Percentiles rank a stretch among this genome's conserved stretches.
These are phyloP conservation scores for Lathamus discolor DNA, from an alignment of 2,113 vertebrate species.

Conservation along the genomic window DNA sequence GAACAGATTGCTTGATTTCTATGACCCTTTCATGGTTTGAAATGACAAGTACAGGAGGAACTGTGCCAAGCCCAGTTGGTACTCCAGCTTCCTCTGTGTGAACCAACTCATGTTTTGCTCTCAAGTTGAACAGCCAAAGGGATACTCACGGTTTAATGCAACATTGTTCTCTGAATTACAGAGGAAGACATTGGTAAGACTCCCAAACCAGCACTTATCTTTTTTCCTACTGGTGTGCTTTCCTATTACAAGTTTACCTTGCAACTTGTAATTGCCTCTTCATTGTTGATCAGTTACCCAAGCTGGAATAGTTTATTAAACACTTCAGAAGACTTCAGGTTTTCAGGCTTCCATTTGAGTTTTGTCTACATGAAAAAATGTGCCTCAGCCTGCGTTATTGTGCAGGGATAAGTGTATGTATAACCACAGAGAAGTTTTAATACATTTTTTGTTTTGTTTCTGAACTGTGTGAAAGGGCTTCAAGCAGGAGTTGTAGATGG, in stretches of 20 bases:
- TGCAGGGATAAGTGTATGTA: neutral
- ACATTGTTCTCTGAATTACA: neutral
- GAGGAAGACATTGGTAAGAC: neutral
- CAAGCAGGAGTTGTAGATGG: neutral
- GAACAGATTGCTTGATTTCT: neutral
- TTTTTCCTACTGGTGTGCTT: neutral
- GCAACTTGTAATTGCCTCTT: neutral
- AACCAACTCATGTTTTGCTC: neutral
- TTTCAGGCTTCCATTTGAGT: neutral
- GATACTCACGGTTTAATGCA: neutral
- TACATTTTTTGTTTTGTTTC: neutral
- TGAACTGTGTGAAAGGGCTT: neutral
- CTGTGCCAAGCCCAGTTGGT: neutral
- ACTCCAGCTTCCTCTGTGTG: neutral
- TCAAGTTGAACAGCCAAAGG: neutral
- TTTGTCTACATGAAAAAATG: neutral
- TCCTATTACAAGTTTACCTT: neutral
- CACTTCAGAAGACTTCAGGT: neutral
- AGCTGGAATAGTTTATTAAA: neutral
- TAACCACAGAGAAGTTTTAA: neutral
- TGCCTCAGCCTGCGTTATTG: neutral
- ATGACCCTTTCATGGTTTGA: neutral
- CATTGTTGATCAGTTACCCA: neutral
- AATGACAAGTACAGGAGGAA: neutral
- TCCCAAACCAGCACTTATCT: neutral